These are phyloP conservation scores for Dermatophagoides farinae DNA, from an alignment of 1,140 invertebrate genomes.

Conservation along the genomic window DNA sequence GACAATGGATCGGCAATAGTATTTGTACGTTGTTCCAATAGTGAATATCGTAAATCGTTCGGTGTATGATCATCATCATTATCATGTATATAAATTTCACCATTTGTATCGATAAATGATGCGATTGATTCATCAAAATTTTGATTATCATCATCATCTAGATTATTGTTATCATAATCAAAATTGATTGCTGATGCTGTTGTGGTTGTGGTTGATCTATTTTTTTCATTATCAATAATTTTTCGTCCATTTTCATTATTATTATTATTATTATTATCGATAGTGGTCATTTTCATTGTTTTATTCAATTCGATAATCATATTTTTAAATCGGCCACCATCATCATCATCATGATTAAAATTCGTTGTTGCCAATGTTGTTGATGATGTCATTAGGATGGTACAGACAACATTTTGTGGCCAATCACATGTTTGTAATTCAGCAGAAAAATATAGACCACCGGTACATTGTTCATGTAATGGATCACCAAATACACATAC, in stretches of 20 bases:
- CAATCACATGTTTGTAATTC: conserved; percentile 85
- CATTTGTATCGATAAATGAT: conserved; percentile 20
- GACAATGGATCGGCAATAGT: no score
- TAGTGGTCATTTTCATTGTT: background rate
- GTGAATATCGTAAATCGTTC: background rate
- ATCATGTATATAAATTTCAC: conserved; percentile 20
- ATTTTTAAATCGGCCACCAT: background rate
- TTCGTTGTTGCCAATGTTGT: background rate
- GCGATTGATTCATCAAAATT: conserved; percentile 20
- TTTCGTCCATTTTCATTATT: background rate
- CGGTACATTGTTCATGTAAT: conserved; percentile 70
- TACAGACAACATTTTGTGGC: conserved; percentile 54
- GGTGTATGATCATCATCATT: conserved; percentile 12
- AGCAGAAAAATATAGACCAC: conserved; percentile 53
- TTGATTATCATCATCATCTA: conserved; percentile 18
- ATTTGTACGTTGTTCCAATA: background rate
- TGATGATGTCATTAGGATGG: background rate
- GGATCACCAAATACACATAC: conserved; percentile 81
- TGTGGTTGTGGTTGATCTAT: background rate
- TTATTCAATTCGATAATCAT: background rate
- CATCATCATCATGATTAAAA: background rate
- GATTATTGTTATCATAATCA: background rate
- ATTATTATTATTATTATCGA: background rate
- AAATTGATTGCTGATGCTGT: background rate
- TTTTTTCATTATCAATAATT: background rate